phyloP scores from a whole-genome alignment of 2,113 vertebrate genomes.

The Scalopus aquaticus region DNA sequence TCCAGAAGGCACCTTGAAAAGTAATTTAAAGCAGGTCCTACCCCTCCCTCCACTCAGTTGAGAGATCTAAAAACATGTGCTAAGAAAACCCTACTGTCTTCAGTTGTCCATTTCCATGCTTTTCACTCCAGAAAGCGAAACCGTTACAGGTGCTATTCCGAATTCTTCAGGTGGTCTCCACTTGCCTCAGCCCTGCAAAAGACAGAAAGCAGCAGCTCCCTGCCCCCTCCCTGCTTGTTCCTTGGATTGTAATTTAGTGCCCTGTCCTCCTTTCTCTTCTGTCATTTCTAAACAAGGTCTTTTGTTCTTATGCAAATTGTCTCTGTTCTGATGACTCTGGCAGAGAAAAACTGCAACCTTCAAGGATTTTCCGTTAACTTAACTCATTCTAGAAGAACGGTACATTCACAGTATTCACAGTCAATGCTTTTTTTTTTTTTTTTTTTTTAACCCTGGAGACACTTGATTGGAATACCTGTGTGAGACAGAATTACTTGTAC shows the following conservation, averaged over 20 bases:
- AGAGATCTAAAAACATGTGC: background rate
- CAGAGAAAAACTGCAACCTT: background rate
- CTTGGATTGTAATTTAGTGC: background rate
- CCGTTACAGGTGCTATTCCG: background rate
- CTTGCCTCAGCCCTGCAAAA: background rate
- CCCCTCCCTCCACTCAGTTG: too few species aligned
- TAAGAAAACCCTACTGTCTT: background rate
- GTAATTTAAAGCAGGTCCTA: background rate
- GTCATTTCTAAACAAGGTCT: background rate
- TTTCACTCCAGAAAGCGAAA: background rate
- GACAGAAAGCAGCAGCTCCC: background rate
- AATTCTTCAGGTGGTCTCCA: background rate
- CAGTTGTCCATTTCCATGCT: background rate
- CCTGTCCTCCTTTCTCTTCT: background rate
- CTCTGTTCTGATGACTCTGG: constrained; percentile 15
- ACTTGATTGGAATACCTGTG: background rate
- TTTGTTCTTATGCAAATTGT: background rate
- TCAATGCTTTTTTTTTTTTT: background rate
- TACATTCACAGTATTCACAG: background rate
- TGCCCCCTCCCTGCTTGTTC: background rate
- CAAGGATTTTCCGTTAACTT: background rate
- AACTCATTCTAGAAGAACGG: background rate
- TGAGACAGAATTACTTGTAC: background rate
- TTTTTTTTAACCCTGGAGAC: background rate
- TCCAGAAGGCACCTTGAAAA: background rate